These are phyloP conservation scores for Columba guinea DNA, from an alignment of 2,797 vertebrate genomes.

Conservation along the genomic window DNA sequence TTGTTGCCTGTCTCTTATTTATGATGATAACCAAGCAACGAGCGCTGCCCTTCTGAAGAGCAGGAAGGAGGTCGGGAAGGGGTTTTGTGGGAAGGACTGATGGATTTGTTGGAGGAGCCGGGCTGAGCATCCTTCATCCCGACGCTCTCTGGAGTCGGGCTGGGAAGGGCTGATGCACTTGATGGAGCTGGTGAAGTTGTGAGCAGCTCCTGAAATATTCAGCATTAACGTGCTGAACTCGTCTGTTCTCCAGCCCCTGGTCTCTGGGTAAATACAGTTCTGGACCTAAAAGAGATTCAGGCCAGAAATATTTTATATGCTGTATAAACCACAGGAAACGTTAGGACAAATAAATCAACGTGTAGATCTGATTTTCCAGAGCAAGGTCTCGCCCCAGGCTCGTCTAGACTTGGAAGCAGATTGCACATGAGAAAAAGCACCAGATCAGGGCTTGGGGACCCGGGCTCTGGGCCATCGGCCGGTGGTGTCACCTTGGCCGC, in stretches of 20 bases:
- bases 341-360: not conserved
- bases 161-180: not conserved
- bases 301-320: not conserved
- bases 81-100: not conserved
- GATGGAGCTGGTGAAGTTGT: accelerated
- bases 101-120: not conserved
- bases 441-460: not conserved
- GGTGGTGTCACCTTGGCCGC: not conserved
- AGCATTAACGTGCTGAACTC: accelerated
- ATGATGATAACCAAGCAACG: not conserved
- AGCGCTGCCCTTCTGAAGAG: not conserved
- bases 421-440: not conserved
- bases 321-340: not conserved
- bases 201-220: not conserved
- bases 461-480: not conserved
- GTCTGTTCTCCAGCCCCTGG: accelerated
- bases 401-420: not conserved
- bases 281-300: not conserved
- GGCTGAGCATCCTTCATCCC: not conserved
- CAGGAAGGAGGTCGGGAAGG: not conserved
- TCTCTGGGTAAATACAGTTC: not conserved
- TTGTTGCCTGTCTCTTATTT: not conserved
- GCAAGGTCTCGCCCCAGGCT: not conserved
- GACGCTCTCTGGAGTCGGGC: accelerated
- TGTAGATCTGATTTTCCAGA: not conserved